Evolutionary conservation across 2,888 invertebrate genomes (phyloP).

Genomic region (Pimpla rufipes): DNA sequence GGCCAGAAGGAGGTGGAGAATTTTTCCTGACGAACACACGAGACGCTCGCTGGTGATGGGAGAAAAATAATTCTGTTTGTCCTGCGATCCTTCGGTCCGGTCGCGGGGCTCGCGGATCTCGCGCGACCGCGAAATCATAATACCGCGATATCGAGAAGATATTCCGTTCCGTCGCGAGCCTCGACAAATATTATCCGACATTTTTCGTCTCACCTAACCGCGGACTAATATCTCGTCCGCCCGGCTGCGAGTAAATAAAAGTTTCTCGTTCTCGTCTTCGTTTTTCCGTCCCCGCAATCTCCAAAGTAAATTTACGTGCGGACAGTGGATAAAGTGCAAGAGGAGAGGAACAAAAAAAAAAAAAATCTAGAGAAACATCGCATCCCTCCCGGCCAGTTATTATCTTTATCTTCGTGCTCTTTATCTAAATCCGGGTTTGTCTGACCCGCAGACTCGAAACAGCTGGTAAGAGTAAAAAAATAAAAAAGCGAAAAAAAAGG

Average conservation of each 20-base stretch:
- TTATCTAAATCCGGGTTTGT: slow-evolving; percentile 65
- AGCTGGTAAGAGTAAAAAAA: slow-evolving; percentile 48
- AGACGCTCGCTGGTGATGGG: slow-evolving; percentile 75
- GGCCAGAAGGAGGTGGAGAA: neutral
- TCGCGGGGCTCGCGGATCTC: slow-evolving; percentile 61
- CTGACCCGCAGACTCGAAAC: slow-evolving; percentile 62
- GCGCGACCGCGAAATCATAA: slow-evolving; percentile 48
- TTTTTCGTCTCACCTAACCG: slow-evolving; percentile 20
- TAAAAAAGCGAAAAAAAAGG: neutral
- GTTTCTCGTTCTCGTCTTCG: slow-evolving; percentile 50
- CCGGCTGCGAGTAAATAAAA: slow-evolving; percentile 55
- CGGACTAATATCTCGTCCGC: slow-evolving; percentile 43
- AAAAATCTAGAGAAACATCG: slow-evolving; percentile 31
- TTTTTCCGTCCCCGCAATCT: slow-evolving; percentile 63
- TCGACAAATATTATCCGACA: slow-evolving; percentile 35
- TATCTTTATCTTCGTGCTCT: slow-evolving; percentile 59
- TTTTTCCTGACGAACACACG: neutral
- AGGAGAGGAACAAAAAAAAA: slow-evolving; percentile 18
- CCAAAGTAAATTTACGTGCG: slow-evolving; percentile 61
- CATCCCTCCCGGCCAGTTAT: slow-evolving; percentile 23
- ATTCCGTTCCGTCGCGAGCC: slow-evolving; percentile 14
- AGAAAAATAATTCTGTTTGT: slow-evolving; percentile 79
- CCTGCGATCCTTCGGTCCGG: slow-evolving; percentile 75
- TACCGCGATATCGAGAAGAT: slow-evolving; percentile 55
- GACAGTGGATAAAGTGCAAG: slow-evolving; percentile 39